phyloP scores from a whole-genome alignment of 2,888 invertebrate genomes.

The Amorpha juglandis region DNA sequence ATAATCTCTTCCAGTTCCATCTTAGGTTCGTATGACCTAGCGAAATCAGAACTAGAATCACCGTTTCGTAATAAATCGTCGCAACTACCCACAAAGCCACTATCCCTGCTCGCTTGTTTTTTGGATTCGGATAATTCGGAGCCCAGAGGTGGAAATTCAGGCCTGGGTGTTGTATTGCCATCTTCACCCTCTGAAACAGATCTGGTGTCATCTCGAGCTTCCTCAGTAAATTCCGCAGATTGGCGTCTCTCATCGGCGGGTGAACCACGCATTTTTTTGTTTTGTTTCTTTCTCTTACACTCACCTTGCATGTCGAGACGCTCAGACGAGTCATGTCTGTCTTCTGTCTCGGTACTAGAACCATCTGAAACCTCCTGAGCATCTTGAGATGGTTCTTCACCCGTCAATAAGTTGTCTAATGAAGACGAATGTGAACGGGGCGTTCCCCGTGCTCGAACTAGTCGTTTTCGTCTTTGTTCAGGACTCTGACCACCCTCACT shows the following conservation, averaged over 20 bases:
- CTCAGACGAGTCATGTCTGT: slow-evolving; percentile 87
- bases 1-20: slow-evolving; percentile 84
- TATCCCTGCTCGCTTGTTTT: slow-evolving; percentile 93
- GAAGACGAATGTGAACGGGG: slow-evolving; percentile 93
- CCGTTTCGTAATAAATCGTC: slow-evolving; percentile 91
- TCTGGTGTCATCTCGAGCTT: slow-evolving; percentile 83
- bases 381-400: slow-evolving; percentile 82
- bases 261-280: slow-evolving; percentile 87
- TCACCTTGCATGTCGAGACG: slow-evolving; percentile 91
- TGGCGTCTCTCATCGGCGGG: slow-evolving; percentile 86
- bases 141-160: slow-evolving; percentile 85
- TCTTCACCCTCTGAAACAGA: slow-evolving; percentile 87
- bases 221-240: slow-evolving; percentile 86
- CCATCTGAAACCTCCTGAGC: slow-evolving; percentile 88
- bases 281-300: slow-evolving; percentile 92
- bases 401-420: slow-evolving; percentile 89
- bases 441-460: slow-evolving; percentile 92
- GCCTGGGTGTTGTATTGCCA: slow-evolving; percentile 87
- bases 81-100: slow-evolving; percentile 94
- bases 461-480: slow-evolving; percentile 91
- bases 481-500: slow-evolving; percentile 95
- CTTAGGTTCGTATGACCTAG: slow-evolving; percentile 81
- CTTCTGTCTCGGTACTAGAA: slow-evolving; percentile 90
- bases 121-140: slow-evolving; percentile 86
- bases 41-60: slow-evolving; percentile 81